Conservation (phyloP, 2,888 invertebrate species). For the Cepaea hortensis region DNA sequence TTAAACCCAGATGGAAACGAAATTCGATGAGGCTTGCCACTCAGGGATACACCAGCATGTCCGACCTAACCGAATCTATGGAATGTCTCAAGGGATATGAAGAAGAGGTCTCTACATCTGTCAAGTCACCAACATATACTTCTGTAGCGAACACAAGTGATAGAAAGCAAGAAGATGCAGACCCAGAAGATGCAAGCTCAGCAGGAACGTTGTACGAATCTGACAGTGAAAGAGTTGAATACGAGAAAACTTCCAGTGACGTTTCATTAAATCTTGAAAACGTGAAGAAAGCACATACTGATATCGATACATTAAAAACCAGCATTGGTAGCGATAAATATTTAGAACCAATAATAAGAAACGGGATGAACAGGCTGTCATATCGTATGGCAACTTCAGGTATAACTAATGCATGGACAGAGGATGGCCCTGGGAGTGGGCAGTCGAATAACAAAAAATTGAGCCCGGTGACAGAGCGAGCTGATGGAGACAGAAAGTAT, state of each 20-base stretch:
- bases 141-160: neutral
- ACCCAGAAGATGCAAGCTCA: neutral
- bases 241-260: too few relatives aligned
- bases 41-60: conserved; percentile 41
- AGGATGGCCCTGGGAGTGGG: neutral
- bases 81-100: conserved; percentile 6
- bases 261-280: neutral
- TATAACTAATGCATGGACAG: neutral
- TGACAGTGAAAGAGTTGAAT: too few relatives aligned
- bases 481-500: too few relatives aligned
- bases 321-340: neutral
- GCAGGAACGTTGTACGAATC: neutral
- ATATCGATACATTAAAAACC: neutral
- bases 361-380: neutral
- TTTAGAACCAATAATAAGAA: neutral
- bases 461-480: neutral
- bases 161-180: neutral
- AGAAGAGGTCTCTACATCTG: neutral
- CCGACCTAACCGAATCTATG: conserved; percentile 37
- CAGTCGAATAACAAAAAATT: neutral
- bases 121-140: neutral
- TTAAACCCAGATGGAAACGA: conserved; percentile 31
- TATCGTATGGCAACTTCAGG: conserved; percentile 12
- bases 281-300: neutral
- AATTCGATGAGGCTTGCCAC: conserved; percentile 47